Conservation (phyloP, 2,797 vertebrate genomes). For the Ciconia nigra region DNA sequence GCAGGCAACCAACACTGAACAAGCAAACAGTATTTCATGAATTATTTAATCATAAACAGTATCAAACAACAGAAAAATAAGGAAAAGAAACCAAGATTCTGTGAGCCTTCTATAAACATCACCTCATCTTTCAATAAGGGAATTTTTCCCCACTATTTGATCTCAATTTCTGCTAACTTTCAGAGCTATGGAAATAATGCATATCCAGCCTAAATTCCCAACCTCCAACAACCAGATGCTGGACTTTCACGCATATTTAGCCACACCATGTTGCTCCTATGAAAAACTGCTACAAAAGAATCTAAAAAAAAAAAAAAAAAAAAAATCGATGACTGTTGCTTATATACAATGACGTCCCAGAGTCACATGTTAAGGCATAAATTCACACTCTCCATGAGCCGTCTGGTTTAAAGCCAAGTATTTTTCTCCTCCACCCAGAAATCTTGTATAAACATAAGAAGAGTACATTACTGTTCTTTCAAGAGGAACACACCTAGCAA, state of each 20-base stretch:
- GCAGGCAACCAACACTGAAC: background rate
- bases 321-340: background rate
- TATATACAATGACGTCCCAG: background rate
- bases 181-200: background rate
- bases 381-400: background rate
- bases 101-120: background rate
- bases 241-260: background rate
- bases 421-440: background rate
- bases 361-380: background rate
- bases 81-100: background rate
- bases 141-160: background rate
- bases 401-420: slow-evolving; percentile 2
- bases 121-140: background rate
- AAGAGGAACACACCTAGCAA: background rate
- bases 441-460: background rate
- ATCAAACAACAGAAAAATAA: background rate
- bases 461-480: background rate
- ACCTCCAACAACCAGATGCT: background rate
- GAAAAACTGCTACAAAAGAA: background rate
- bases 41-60: background rate
- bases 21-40: background rate
- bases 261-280: background rate
- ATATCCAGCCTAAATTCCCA: background rate
- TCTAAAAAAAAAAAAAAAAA: background rate
- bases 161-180: background rate